Evolutionary conservation across 2,797 vertebrate genomes (phyloP).

Genomic region (Cryptoprocta ferox): DNA sequence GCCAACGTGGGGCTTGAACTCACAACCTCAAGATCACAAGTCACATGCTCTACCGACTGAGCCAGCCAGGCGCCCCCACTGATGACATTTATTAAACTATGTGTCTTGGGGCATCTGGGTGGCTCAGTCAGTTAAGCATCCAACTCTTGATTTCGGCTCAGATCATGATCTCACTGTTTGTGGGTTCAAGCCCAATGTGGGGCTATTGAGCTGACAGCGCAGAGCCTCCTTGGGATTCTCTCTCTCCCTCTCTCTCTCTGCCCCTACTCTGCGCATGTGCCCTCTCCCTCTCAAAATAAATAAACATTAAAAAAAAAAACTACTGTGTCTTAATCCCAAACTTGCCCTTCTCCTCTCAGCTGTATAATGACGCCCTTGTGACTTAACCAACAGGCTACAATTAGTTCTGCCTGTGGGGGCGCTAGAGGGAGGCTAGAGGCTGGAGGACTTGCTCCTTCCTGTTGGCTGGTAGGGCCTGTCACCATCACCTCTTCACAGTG

Average conservation of each 20-base stretch:
- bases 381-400: background rate
- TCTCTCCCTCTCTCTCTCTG: background rate
- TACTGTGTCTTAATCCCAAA: background rate
- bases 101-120: background rate
- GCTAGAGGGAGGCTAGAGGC: background rate
- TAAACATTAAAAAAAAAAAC: background rate
- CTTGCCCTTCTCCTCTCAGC: background rate
- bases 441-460: background rate
- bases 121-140: background rate
- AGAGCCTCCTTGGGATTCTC: background rate
- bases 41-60: fast-evolving
- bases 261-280: background rate
- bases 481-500: background rate
- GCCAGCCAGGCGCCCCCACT: background rate
- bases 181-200: background rate
- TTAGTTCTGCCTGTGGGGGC: background rate
- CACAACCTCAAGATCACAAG: background rate
- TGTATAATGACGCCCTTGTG: background rate
- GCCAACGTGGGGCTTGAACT: background rate
- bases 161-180: background rate
- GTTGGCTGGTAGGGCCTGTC: background rate
- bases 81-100: background rate
- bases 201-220: too few species aligned
- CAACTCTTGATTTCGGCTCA: background rate
- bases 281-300: background rate